Evolutionary conservation across 2,888 invertebrate genomes (phyloP), one percentile per base, ranked within the genome.

Genomic region (Poecilus cupreus): DNA sequence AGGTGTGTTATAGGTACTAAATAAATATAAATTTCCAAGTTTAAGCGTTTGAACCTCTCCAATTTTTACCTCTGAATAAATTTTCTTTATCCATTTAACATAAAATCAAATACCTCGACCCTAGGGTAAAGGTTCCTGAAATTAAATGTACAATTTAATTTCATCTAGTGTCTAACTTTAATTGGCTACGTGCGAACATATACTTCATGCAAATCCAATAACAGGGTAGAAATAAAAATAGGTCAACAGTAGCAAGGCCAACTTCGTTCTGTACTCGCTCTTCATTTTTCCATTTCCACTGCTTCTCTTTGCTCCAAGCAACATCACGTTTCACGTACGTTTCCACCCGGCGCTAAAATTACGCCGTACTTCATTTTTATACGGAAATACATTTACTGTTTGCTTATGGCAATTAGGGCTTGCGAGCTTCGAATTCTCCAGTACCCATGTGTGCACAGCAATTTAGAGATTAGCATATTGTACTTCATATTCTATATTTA

Each of bases 321-420:
- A 54, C 54, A 54, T 18, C 68, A 37, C 32, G 68, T 64, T 51
- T 57, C 60, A 68, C 54, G 22, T 54, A 13, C n/a, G 13, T n/a
- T n/a, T n/a, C n/a, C n/a, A n/a, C n/a, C n/a, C 22, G 10, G 70
- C 16, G 43, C n/a, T 72, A 24, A 22, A 72, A 72, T 72, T 72
- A 72, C 22, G 18, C 22, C 18, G 46, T 54, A 54, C 75, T 54
- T 76, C 16, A 76, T 76, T 76, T 76, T 75, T 76, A 37, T 54
- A 54, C 75, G 51, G 20, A 54, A 76, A 51, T 51, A 11, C 54
- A 51, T 54, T 20, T 51, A 54, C 3, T 76, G 26, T 75, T 51
- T 75, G 51, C 75, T 75, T 49, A 75, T 49, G 54, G 75, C 75
- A 76, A 76, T 76, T 76, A 76, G 51, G 20, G 26, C 10, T 18